Conservation (phyloP, 2,888 invertebrate species). For the Limnephilus marmoratus region DNA sequence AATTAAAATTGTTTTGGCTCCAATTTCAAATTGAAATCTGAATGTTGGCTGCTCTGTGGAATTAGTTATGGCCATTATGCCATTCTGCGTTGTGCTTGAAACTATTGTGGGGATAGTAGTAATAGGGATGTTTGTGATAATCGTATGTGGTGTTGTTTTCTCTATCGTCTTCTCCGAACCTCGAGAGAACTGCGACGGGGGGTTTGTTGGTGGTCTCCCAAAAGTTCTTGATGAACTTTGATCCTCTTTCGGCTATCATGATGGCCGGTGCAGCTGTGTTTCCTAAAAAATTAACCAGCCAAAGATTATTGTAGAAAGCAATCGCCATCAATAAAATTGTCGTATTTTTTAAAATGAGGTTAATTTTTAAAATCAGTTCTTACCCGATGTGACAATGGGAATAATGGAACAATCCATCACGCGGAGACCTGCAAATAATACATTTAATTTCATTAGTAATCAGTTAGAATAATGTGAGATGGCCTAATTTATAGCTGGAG, state of each 20-base stretch:
- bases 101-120: constrained; percentile 67
- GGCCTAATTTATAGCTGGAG: too few species aligned
- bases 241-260: constrained; percentile 79
- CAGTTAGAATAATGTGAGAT: too few species aligned
- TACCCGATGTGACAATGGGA: constrained; percentile 76
- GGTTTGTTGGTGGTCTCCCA: constrained; percentile 72
- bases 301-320: background rate
- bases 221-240: constrained; percentile 75
- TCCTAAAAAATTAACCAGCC: constrained; percentile 68
- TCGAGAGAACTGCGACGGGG: constrained; percentile 35
- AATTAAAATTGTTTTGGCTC: background rate
- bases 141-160: constrained; percentile 66
- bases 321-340: background rate
- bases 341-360: background rate
- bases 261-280: constrained; percentile 79
- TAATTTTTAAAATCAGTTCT: constrained; percentile 62
- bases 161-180: constrained; percentile 68
- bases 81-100: constrained; percentile 62
- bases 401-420: constrained; percentile 81
- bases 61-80: constrained; percentile 64
- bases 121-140: constrained; percentile 68
- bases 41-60: constrained; percentile 27
- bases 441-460: background rate
- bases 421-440: constrained; percentile 72
- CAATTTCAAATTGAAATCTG: background rate